Evolutionary conservation across 2,888 invertebrate genomes (phyloP), one percentile per base, ranked within the genome.

Genomic region (Tanytarsus gracilentus): DNA sequence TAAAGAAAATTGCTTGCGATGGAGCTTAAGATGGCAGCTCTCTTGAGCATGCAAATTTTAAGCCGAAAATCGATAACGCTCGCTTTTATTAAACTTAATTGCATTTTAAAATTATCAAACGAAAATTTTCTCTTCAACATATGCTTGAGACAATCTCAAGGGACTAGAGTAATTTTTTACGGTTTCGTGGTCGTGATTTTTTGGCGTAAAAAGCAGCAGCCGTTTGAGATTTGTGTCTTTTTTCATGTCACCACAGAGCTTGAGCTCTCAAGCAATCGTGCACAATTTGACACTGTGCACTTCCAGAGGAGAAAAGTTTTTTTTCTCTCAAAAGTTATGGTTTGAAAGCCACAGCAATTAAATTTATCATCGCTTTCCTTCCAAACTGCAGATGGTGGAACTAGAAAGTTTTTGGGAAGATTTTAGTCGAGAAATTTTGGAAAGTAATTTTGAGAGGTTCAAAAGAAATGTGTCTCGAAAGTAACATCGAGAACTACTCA

Each of bases 111-210:
- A n/a, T n/a, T n/a, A n/a, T n/a, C n/a, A n/a, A n/a, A n/a, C n/a
- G n/a, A n/a, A n/a, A n/a, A n/a, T n/a, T n/a, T n/a, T n/a, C n/a
- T n/a, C n/a, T n/a, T n/a, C n/a, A n/a, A n/a, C n/a, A n/a, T 1
- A 44, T 44, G 44, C 44, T 44, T 44, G n/a, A n/a, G 4, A 53
- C 33, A 53, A 53, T 53, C 33, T 53, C 53, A 33, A 53, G 33
- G 36, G 23, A 33, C 21, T 30, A 33, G 23, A 33, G 36, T 39
- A 39, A 40, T 40, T 55, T 55, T 55, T 55, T 25, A 55, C 55
- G 55, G 55, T 55, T 55, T 55, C 33, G 55, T 55, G 55, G 55
- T 55, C 40, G 55, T 55, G 55, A 55, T 30, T n/a, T 21, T 40
- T 55, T 52, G 18, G 36, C 39, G n/a, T 55, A 27, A 26, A 26